These are phyloP conservation scores for Himalopsyche phryganea DNA, from an alignment of 1,140 invertebrate genomes.

Conservation along the genomic window DNA sequence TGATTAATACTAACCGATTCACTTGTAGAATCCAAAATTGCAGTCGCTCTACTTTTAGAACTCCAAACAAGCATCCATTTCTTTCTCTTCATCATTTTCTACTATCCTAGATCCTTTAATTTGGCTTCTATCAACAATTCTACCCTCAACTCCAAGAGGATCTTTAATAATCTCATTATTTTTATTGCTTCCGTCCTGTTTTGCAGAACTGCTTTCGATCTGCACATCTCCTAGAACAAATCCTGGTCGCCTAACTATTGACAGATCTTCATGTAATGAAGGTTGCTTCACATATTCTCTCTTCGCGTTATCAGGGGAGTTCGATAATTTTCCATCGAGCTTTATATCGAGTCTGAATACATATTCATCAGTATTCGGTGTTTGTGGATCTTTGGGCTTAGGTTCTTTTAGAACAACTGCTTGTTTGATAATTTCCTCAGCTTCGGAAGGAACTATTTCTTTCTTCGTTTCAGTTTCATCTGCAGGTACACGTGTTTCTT, in stretches of 20 bases:
- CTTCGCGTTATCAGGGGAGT: background rate
- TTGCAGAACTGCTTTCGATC: background rate
- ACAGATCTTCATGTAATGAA: constrained; percentile 38
- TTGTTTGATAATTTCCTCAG: background rate
- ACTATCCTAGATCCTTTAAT: no score
- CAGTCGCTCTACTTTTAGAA: no score
- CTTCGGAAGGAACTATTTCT: no score
- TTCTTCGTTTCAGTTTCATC: no score
- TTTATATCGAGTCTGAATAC: constrained; percentile 43
- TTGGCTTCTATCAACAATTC: no score
- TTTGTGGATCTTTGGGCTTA: constrained; percentile 35
- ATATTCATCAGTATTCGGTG: constrained; percentile 47
- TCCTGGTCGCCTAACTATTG: constrained; percentile 43
- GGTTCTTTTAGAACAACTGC: constrained; percentile 6
- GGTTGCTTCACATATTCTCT: constrained; percentile 6
- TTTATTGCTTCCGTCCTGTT: background rate
- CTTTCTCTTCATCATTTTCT: no score
- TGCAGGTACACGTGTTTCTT: background rate
- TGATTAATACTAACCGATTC: no score
- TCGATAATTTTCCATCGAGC: constrained; percentile 21
- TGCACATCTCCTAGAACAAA: constrained; percentile 26
- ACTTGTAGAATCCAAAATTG: no score
- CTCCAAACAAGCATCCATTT: no score
- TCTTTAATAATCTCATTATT: constrained; percentile 7
- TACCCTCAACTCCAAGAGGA: background rate